Conservation (phyloP, 2,888 invertebrate species). For the Lithodes maja region DNA sequence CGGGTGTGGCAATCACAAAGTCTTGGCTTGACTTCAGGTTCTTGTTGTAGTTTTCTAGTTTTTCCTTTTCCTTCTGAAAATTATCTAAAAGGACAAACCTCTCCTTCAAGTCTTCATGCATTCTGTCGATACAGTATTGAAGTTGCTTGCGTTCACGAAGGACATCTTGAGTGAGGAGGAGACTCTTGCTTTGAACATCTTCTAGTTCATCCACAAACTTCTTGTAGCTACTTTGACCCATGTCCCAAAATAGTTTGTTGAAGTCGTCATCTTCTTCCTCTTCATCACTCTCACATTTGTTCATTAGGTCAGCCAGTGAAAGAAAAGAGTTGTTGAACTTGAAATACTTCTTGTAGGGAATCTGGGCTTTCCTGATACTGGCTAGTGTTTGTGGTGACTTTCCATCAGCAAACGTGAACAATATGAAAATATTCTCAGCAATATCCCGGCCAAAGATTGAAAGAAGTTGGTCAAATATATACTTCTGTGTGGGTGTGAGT, state of each 20-base stretch:
- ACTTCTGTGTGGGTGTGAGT: slow-evolving; percentile 31
- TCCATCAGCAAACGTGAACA: slow-evolving; percentile 42
- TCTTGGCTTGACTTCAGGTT: no score
- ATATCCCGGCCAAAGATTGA: slow-evolving; percentile 24
- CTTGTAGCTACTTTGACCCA: slow-evolving; percentile 29
- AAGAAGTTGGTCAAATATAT: slow-evolving; percentile 32
- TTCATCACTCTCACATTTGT: neutral
- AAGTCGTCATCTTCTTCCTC: slow-evolving; percentile 23
- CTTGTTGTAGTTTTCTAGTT: no score
- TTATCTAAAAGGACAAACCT: no score
- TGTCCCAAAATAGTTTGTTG: slow-evolving; percentile 23
- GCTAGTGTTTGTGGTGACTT: slow-evolving; percentile 17
- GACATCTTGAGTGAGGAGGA: no score
- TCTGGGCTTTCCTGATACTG: slow-evolving; percentile 19
- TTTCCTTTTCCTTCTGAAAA: no score
- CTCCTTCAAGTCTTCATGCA: no score
- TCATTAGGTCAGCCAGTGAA: neutral
- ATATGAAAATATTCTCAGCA: slow-evolving; percentile 35
- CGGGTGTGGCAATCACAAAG: no score
- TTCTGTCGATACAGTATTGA: no score
- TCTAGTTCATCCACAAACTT: neutral
- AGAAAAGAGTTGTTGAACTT: slow-evolving; percentile 32
- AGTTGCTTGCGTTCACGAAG: no score
- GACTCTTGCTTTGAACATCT: no score
- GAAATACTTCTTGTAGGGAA: slow-evolving; percentile 25